Base-by-base conservation (phyloP, 1,140 invertebrate genomes). In the Pristionchus pacificus region DNA sequence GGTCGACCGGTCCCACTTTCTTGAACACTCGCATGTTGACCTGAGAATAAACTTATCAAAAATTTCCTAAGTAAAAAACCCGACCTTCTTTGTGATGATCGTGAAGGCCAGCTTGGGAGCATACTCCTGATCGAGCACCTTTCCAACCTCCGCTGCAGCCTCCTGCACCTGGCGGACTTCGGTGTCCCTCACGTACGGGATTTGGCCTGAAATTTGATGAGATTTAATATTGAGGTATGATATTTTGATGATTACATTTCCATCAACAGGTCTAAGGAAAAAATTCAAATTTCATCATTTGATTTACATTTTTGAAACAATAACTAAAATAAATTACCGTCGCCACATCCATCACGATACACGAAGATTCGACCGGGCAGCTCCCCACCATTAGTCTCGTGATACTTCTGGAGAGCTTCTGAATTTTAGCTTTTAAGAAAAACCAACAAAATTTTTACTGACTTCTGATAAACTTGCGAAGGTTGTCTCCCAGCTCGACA, bases 331-430 rank as follows among this genome's bases (percentile, higher is more conserved):
- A n/a, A n/a, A n/a, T n/a, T n/a, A n/a, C n/a, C 71, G 32, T 73
- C 71, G n/a, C 71, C 71, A 69, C 65, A 65, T n/a, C 71, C 71
- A 58, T 73, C 71, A 57, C 71, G 59, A 61, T 73, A 73, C 60
- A 73, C 60, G 29, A 73, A 38, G 29, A 73, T 27, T 0, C 60
- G 27, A 1, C n/a, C 31, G 2, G 71, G 71, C 19, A 73, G 66
- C 24, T 33, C 62, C 1, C 59, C 33, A 49, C 19, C 19, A 60
- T 64, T 64, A 3, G n/a, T 24, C 55, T 61, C 60, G 30, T 68
- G 65, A 60, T 73, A 73, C 25, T 65, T 49, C 6, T 66, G 69
- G 28, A 73, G 30, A 1, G 71, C 71, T 29, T 68, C 70, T 71
- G 70, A 29, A 71, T 57, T 27, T 27, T 49, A 49, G 19, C 6